Evolutionary conservation across 2,797 vertebrate species (phyloP), one percentile per base, ranked within the genome.

Genomic region (Tadarida brasiliensis): DNA sequence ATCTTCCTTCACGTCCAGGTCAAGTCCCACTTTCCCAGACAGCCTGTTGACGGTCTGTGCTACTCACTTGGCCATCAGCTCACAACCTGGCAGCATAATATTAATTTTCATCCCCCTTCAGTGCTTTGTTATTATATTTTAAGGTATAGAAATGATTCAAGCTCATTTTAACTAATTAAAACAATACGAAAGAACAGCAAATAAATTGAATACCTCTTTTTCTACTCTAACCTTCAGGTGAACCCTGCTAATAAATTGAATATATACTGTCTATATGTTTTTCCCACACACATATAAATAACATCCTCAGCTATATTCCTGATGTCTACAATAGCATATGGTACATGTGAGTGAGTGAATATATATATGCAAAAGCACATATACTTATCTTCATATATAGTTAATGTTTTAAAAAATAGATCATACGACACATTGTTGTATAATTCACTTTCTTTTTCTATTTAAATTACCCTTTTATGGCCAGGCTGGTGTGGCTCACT

Each of bases 91-190:
- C 5, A 35, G 22, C 16, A 84, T 59, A 35, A 14, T 33, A 44
- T 59, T 26, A 44, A 91, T 9, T 84, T 91, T 80, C 44, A 51
- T 84, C 3, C 28, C 74, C 44, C 35, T 80, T 51, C 65, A 70
- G 35, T 80, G 35, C 4, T 91, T 88, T 67, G 68, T 39, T 83
- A 9, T 91, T 90, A 65, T 57, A 56, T 47, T 87, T 82, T 47
- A 74, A 71, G 10, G 33, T 59, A 90, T 8, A 85, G 20, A 44
- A 85, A 56, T 77, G 57, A 49, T 33, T 35, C 20, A 49, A 93
- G 30, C 24, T 68, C 24, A 85, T 96, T 88, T 89, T 67, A 78
- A 94, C 35, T 44, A 95, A 87, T 67, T 56, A 88, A 87, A 93
- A 92, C 19, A 94, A 78, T 35, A 57, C 1, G 68, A 49, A 94